phyloP scores from a whole-genome alignment of 2,888 invertebrate genomes.

The Cantharis flavilabris region DNA sequence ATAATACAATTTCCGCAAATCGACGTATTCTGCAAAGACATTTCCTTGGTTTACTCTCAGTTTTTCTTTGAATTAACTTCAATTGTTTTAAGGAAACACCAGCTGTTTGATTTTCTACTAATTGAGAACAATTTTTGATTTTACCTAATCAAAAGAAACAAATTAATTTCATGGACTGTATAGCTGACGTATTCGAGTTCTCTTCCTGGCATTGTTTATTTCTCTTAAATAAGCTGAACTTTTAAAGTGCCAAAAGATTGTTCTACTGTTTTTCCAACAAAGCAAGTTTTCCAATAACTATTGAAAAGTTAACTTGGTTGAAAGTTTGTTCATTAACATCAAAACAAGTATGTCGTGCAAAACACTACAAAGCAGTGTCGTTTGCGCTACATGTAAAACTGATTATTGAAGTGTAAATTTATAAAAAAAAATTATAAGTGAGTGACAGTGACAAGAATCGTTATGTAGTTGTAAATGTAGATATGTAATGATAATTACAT shows the following conservation, averaged over 20 bases:
- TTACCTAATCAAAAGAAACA: too few relatives aligned
- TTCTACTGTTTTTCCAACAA: background rate
- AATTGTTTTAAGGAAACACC: too few relatives aligned
- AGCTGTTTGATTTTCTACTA: too few relatives aligned
- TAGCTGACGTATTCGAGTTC: background rate
- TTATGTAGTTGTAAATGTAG: constrained; percentile 42
- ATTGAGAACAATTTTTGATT: background rate
- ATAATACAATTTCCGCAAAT: too few relatives aligned
- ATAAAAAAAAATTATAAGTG: constrained; percentile 17
- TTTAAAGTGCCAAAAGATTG: background rate
- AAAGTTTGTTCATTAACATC: background rate
- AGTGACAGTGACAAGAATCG: constrained; percentile 39
- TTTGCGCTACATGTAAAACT: background rate
- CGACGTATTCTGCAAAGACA: too few relatives aligned
- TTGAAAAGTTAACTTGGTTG: background rate
- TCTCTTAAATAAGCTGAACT: background rate
- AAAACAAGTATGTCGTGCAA: background rate
- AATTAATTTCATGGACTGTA: too few relatives aligned
- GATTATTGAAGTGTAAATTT: background rate
- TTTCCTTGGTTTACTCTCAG: too few relatives aligned
- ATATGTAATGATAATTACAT: constrained; percentile 34
- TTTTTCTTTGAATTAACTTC: too few relatives aligned
- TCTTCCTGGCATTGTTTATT: background rate
- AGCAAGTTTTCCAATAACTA: background rate
- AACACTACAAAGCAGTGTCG: background rate